phyloP scores from a whole-genome alignment of 2,888 invertebrate genomes.

The Melinaea menophilus region DNA sequence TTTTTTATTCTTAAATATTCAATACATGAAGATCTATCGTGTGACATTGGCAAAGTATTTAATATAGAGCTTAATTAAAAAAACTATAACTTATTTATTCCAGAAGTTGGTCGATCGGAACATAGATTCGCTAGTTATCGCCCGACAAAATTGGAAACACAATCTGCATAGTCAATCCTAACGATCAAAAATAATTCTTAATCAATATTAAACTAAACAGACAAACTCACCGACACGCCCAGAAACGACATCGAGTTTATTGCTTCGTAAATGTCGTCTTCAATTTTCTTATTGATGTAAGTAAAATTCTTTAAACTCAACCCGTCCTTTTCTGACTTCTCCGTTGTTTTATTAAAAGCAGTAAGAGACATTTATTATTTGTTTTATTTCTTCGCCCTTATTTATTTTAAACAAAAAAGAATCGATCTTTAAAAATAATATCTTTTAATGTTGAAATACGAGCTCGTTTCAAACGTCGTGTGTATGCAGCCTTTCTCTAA shows the following conservation, averaged over 20 bases:
- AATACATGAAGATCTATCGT: too few relatives aligned
- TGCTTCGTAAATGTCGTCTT: conserved; percentile 96
- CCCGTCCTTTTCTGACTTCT: conserved; percentile 86
- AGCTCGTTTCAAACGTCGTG: too few relatives aligned
- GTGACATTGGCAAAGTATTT: too few relatives aligned
- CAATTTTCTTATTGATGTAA: conserved; percentile 96
- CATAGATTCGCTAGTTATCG: too few relatives aligned
- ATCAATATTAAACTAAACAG: conserved; percentile 6
- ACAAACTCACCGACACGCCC: conserved; percentile 93
- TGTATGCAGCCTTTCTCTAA: background rate
- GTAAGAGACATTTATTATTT: conserved; percentile 39
- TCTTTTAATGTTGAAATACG: too few relatives aligned
- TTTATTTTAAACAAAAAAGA: background rate
- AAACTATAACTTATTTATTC: too few relatives aligned
- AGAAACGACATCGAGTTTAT: conserved; percentile 99
- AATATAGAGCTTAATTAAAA: too few relatives aligned
- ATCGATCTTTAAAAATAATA: background rate
- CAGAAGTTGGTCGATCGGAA: too few relatives aligned
- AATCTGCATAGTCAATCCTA: conserved; percentile 29
- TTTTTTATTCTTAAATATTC: too few relatives aligned
- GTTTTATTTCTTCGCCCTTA: background rate
- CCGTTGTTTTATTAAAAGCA: conserved; percentile 98
- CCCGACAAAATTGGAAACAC: conserved; percentile 15
- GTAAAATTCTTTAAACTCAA: conserved; percentile 96
- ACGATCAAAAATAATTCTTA: conserved; percentile 23